A percentile compares a stretch with the other conserved stretches of the same genome.
Conservation (phyloP, 2,113 vertebrate species). For the Charadrius vociferus region DNA sequence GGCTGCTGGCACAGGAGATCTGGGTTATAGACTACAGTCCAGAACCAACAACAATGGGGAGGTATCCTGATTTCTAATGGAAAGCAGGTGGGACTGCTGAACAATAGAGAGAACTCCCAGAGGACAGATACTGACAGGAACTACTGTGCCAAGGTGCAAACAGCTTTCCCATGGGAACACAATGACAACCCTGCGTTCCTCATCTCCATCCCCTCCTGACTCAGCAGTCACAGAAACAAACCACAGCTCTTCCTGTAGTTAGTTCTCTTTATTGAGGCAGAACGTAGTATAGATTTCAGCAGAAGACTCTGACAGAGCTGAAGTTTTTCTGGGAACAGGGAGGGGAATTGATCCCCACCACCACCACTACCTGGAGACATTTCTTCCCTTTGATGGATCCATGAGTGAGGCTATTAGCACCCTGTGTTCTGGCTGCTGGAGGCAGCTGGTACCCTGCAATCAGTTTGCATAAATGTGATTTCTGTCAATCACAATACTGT, state of each 20-base stretch:
- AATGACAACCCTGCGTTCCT: not conserved
- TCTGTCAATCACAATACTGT: not conserved
- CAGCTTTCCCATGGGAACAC: not conserved
- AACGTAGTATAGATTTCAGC: not conserved
- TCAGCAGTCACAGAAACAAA: not conserved
- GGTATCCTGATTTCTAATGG: not conserved
- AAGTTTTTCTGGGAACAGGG: not conserved
- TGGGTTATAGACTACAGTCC: not conserved
- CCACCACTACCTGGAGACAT: not conserved
- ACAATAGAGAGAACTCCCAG: not conserved
- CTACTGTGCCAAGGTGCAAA: not conserved
- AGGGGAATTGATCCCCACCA: not conserved
- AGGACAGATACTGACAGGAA: not conserved
- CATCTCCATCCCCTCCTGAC: conserved; percentile 11
- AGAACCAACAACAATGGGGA: not conserved
- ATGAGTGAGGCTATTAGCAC: not conserved
- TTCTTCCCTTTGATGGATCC: not conserved
- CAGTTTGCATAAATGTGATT: not conserved
- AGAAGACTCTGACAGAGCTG: not conserved
- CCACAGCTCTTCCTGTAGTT: not conserved
- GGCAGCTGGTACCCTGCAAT: not conserved
- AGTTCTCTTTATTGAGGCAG: not conserved
- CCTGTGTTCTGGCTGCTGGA: not conserved
- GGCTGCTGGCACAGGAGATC: not conserved
- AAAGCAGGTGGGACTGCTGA: not conserved